Percentiles rank a stretch among this genome's conserved stretches.
These are phyloP conservation scores for Leuciscus waleckii DNA, from an alignment of 2,797 vertebrate species.

Conservation along the genomic window DNA sequence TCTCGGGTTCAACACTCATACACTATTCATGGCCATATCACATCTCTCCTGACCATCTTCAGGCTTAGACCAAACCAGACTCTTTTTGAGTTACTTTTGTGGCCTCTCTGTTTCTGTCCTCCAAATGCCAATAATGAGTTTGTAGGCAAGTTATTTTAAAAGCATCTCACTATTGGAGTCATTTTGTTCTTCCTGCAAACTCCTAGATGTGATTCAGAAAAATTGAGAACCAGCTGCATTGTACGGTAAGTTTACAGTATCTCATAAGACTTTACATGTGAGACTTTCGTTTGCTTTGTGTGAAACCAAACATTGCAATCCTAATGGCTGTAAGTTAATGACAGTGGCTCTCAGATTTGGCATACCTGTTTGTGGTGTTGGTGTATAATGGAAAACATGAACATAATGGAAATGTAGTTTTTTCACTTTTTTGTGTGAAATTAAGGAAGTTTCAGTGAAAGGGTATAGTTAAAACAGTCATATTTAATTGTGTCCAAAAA, in stretches of 20 bases:
- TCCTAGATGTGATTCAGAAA: slow-evolving; percentile 50
- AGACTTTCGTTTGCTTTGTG: neutral
- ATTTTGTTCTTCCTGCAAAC: slow-evolving; percentile 52
- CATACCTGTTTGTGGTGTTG: neutral
- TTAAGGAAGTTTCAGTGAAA: neutral
- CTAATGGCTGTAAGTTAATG: neutral
- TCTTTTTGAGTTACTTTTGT: slow-evolving; percentile 76
- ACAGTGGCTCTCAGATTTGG: neutral
- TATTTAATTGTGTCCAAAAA: neutral
- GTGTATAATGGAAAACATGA: neutral
- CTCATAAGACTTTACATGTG: neutral
- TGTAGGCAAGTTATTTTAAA: slow-evolving; percentile 59
- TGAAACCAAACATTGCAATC: neutral
- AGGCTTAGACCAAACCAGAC: slow-evolving; percentile 73
- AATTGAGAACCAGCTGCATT: neutral
- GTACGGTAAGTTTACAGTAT: slow-evolving; percentile 11
- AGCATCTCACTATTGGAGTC: slow-evolving; percentile 38
- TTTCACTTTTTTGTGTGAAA: neutral
- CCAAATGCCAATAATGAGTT: slow-evolving; percentile 69
- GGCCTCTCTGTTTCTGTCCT: slow-evolving; percentile 66
- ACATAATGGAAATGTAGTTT: neutral
- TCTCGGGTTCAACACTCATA: slow-evolving; percentile 87
- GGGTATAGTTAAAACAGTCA: too few relatives aligned
- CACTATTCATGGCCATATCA: slow-evolving; percentile 88
- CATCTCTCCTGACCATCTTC: slow-evolving; percentile 78